phyloP scores from a whole-genome alignment of 2,888 invertebrate genomes.

The Homarus gammarus region DNA sequence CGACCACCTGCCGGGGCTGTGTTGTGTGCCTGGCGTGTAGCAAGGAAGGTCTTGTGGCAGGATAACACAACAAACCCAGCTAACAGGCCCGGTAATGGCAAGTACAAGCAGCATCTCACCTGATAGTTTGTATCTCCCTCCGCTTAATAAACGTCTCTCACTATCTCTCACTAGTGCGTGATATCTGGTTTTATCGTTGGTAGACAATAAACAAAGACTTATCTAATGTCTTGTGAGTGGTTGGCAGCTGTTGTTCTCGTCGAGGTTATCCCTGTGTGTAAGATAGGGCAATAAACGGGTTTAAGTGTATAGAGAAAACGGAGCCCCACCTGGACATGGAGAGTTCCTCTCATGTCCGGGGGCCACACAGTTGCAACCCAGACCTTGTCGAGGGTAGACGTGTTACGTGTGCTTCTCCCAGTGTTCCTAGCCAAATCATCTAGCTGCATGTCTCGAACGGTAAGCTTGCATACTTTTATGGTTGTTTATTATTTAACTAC shows the following conservation, averaged over 20 bases:
- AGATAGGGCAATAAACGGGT: not conserved
- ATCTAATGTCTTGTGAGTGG: no score
- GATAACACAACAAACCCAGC: not conserved
- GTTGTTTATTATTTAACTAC: not conserved
- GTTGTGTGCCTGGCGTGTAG: not conserved
- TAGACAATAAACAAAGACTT: not conserved
- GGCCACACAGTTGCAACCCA: conserved; percentile 61
- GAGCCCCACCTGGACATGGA: conserved; percentile 46
- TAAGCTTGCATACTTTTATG: conserved; percentile 16
- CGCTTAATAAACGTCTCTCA: not conserved
- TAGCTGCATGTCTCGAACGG: conserved; percentile 60
- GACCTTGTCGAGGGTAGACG: conserved; percentile 33
- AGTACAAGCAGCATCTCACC: not conserved
- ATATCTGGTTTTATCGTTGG: no score
- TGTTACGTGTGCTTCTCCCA: conserved; percentile 28
- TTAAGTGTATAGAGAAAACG: conserved; percentile 55
- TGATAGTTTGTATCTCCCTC: not conserved
- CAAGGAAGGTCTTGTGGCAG: not conserved
- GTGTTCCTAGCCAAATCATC: conserved; percentile 42
- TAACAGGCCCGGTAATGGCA: not conserved
- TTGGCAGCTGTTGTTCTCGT: not conserved
- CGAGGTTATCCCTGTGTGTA: not conserved
- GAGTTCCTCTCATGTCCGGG: conserved; percentile 43
- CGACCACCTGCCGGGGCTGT: not conserved
- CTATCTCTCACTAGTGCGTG: no score